These are phyloP conservation scores for Lepisosteus oculatus DNA, from an alignment of 2,113 vertebrate genomes.

Conservation along the genomic window DNA sequence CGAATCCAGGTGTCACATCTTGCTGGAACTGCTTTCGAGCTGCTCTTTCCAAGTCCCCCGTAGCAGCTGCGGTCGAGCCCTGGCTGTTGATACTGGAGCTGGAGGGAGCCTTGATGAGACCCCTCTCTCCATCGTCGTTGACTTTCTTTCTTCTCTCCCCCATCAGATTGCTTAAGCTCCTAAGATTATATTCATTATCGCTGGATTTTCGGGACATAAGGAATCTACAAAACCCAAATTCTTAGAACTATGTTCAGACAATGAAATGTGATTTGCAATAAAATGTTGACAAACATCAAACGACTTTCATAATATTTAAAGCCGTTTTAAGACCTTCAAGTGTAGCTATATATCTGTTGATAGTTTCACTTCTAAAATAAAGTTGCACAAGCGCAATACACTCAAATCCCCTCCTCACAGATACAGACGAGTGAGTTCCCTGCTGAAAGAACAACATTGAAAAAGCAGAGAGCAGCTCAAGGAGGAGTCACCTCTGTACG, in stretches of 20 bases:
- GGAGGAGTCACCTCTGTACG: too few relatives aligned
- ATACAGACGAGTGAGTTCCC: too few relatives aligned
- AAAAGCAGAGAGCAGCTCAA: too few relatives aligned
- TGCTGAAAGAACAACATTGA: too few relatives aligned
- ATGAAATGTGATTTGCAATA: not conserved
- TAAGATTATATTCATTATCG: constrained; percentile 89
- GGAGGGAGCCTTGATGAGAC: constrained; percentile 77
- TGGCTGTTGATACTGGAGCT: constrained; percentile 77
- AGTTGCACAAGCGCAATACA: too few relatives aligned
- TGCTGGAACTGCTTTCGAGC: constrained; percentile 90
- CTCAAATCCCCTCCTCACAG: too few relatives aligned
- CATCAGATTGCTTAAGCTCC: constrained; percentile 88
- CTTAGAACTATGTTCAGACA: not conserved
- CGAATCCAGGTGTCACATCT: constrained; percentile 74
- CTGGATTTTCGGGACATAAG: constrained; percentile 88
- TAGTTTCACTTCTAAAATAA: too few relatives aligned
- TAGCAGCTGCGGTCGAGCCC: constrained; percentile 43
- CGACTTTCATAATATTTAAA: too few relatives aligned
- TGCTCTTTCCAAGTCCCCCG: constrained; percentile 82
- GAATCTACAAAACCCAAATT: constrained; percentile 35
- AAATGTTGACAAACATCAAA: too few relatives aligned
- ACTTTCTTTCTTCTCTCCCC: constrained; percentile 80
- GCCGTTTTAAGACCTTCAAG: too few relatives aligned
- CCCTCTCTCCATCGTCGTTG: constrained; percentile 79
- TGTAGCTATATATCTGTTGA: too few relatives aligned